These are phyloP conservation scores for Stichopus chloronotus DNA, from an alignment of 35 echinoderm and acorn worm species.

Conservation along the genomic window DNA sequence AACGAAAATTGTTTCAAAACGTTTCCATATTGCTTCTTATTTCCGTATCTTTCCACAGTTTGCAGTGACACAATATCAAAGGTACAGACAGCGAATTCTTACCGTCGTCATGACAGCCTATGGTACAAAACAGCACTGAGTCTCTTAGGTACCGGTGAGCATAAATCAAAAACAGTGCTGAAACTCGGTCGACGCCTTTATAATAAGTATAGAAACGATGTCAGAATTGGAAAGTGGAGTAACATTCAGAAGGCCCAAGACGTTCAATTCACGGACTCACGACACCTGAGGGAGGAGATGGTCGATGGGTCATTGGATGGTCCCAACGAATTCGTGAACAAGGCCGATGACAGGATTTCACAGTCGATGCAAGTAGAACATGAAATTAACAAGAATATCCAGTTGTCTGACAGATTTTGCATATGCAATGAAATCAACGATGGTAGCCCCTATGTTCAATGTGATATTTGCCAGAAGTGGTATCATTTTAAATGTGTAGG, in stretches of 20 bases:
- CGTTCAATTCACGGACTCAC: not conserved
- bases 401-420: not conserved
- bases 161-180: not conserved
- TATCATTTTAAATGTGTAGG: slow-evolving; percentile 25
- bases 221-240: not conserved
- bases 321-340: not conserved
- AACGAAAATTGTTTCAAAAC: too few relatives aligned
- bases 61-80: too few relatives aligned
- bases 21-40: too few relatives aligned
- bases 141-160: not conserved
- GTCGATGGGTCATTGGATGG: not conserved
- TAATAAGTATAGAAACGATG: not conserved
- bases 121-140: not conserved
- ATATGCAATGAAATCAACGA: slow-evolving; percentile 16
- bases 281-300: not conserved
- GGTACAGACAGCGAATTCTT: not conserved
- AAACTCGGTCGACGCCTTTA: not conserved
- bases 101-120: not conserved
- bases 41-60: too few relatives aligned
- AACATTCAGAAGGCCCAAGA: not conserved
- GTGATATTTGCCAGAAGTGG: not conserved
- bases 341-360: not conserved
- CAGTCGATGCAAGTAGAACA: not conserved
- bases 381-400: too few relatives aligned
- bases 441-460: slow-evolving; percentile 19